Evolutionary conservation across 2,888 invertebrate species (phyloP), one percentile per base, ranked within the genome.

Genomic region (Lasioglossum zephyrum): DNA sequence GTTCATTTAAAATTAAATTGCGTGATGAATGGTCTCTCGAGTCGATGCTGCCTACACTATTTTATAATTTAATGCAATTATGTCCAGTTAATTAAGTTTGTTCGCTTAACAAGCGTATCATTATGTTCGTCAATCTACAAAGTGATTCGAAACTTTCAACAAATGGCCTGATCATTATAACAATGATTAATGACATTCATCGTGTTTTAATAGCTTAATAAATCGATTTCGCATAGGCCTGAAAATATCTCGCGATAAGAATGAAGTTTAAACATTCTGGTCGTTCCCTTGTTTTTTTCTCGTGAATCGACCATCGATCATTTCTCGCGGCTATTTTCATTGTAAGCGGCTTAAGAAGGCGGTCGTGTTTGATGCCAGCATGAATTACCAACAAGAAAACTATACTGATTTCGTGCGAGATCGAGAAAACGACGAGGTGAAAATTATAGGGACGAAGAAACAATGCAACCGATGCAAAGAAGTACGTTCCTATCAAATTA

Each of bases 381-480:
- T 36, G 44, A 41, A 39, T 11, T 16, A 26, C 60, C 57, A 63
- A 22, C 13, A 75, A 22, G 36, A 8, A 39, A 60, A 41, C 63
- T 49, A n/a, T 1, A 60, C 77, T 4, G 49, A 73, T 49, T 60
- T 11, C 57, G n/a, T 18, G 26, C 57, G 39, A 26, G 22, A 63
- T 9, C 53, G 72, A 22, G n/a, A 31, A 16, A 31, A 1, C 53
- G 53, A 18, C 69, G 87, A 88, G 26, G 84, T 90, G 79, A 36
- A 83, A 79, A 84, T 90, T 73, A 81, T 87, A 74, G 85, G 66
- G 13, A 70, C 57, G 4, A 53, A 41, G 36, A 86, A 85, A 44
- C 80, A 74, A 79, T 86, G 85, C 84, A 47, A 72, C n/a, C 79
- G 53, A 2, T 90, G 87, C 76, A 77, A 77, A 39, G 87, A 88